phyloP scores from a whole-genome alignment of 2,888 invertebrate genomes.

The Microctonus aethiopoides region DNA sequence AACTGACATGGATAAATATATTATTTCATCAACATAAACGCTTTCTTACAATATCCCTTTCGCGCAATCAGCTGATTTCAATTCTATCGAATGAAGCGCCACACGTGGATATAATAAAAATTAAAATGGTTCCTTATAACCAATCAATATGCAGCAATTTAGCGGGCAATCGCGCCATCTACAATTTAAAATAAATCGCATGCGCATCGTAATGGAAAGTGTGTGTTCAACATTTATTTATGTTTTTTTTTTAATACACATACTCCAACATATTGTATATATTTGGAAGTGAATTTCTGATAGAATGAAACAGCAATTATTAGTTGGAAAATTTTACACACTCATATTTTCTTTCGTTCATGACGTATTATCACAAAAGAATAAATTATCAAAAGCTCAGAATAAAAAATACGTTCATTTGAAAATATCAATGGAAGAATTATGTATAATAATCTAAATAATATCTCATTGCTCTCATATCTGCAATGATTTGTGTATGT shows the following conservation, averaged over 20 bases:
- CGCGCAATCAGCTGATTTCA: background rate
- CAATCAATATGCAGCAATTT: background rate
- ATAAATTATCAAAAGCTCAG: background rate
- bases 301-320: background rate
- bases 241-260: background rate
- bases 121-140: background rate
- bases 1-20: background rate
- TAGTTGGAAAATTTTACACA: background rate
- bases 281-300: background rate
- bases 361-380: background rate
- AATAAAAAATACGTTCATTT: no score
- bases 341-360: background rate
- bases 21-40: background rate
- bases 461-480: no score
- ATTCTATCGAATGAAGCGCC: background rate
- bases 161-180: background rate
- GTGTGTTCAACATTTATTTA: no score
- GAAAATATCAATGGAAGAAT: no score
- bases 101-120: background rate
- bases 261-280: background rate
- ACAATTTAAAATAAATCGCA: background rate
- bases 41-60: background rate
- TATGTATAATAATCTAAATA: no score
- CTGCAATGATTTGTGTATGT: no score
- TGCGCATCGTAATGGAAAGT: background rate